Evolutionary conservation across 2,113 vertebrate species (phyloP).

Genomic region (Cygnus buccinator): DNA sequence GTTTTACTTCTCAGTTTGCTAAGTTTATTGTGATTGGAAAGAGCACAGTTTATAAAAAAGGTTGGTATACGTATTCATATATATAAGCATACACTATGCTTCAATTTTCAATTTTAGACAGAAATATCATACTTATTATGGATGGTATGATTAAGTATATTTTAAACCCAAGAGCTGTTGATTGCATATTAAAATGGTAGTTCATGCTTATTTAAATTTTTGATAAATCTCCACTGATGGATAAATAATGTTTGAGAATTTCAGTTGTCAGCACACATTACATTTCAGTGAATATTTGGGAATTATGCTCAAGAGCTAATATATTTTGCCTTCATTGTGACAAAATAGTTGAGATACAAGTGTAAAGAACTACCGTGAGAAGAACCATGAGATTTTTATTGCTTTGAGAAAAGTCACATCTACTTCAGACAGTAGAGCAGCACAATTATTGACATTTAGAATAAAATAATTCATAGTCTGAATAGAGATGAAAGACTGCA

Average conservation of each 20-base stretch:
- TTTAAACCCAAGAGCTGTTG: not conserved
- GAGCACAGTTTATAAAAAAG: not conserved
- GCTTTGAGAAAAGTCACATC: not conserved
- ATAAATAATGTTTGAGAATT: conserved; percentile 39
- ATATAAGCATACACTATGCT: not conserved
- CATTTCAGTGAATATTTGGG: not conserved
- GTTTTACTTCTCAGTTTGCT: not conserved
- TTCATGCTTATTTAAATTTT: conserved; percentile 31
- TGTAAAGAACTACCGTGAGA: not conserved
- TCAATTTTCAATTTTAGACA: not conserved
- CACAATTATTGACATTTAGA: not conserved
- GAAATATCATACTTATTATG: not conserved
- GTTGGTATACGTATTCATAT: not conserved
- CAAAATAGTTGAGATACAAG: not conserved
- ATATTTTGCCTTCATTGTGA: not conserved
- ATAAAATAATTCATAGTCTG: not conserved
- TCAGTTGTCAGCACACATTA: not conserved
- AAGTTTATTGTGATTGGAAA: not conserved
- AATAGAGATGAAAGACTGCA: not conserved
- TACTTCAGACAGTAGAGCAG: not conserved
- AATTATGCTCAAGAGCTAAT: not conserved
- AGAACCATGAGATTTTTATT: not conserved
- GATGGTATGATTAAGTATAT: not conserved
- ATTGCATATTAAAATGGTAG: conserved; percentile 39
- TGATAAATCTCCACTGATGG: conserved; percentile 1